Evolutionary conservation across 2,888 invertebrate species (phyloP), one percentile per base, ranked within the genome.

Genomic region (Catocala nupta): DNA sequence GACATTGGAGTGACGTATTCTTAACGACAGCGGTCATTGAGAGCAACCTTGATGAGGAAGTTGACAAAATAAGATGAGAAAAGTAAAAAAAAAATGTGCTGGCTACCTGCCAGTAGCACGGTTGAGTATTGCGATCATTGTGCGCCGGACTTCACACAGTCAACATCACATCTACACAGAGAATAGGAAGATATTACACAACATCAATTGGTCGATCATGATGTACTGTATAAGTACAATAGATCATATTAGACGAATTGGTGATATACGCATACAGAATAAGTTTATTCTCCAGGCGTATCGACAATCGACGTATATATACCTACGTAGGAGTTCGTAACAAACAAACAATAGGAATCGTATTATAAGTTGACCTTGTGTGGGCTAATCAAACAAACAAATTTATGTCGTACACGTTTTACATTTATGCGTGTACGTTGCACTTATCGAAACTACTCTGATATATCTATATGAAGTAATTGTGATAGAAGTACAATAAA

Each of bases 51-150:
- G 90, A 75, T 73, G 73, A 76, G 75, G 82, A 88, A 87, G 88
- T 90, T 91, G 90, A 90, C 90, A 90, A 90, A 89, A 86, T 87
- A 85, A 78, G 80, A 73, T 71, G 71, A 77, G 81, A 84, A 88
- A 88, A 87, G 83, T 86, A 85, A n/a, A 81, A 84, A 81, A 84
- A 81, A 25, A 82, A 78, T 75, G 69, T 61, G 71, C 82, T 92
- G 93, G 93, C 90, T 81, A 44, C n/a, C 50, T 82, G 92, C 92
- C 93, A 91, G 73, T 10, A 65, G 57, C 60, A 13, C 4, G 53
- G 59, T 11, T 33, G 58, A 56, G 55, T 43, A 54, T 55, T 57
- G 55, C 55, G 69, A 60, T 60, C 56, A 76, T 71, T 72, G 72
- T 72, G 56, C 49, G 66, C 55, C 59, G 59, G 68, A 61, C 53